These are phyloP conservation scores for Thalassarche chlororhynchos DNA, from an alignment of 2,113 vertebrate species.

Conservation along the genomic window DNA sequence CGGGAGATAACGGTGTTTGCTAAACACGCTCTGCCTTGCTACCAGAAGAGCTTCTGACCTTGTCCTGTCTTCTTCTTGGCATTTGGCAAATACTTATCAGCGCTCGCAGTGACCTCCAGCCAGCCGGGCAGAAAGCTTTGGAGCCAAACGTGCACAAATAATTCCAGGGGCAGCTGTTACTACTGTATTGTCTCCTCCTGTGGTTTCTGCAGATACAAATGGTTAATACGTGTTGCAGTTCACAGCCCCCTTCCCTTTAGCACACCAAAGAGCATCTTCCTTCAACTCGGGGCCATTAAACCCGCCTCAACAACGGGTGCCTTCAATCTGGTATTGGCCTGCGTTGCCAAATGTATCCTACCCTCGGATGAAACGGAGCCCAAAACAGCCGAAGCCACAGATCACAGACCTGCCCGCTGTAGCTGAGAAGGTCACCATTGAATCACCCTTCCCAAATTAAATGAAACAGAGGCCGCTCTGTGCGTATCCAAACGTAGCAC, in stretches of 20 bases:
- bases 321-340: background rate
- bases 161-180: conserved; percentile 66
- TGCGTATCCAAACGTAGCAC: background rate
- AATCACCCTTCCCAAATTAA: background rate
- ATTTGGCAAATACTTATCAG: conserved; percentile 70
- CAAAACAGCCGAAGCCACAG: background rate
- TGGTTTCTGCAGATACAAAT: background rate
- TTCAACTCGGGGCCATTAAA: background rate
- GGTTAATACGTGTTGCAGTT: background rate
- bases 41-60: conserved; percentile 61
- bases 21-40: conserved; percentile 20
- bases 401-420: background rate
- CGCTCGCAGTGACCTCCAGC: conserved; percentile 70
- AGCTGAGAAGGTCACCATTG: background rate
- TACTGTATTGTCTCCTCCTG: conserved; percentile 59
- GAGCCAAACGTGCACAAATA: conserved; percentile 55
- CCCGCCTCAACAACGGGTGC: background rate
- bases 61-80: conserved; percentile 43
- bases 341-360: background rate
- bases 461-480: background rate
- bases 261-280: background rate
- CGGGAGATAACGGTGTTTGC: background rate
- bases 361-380: fast-evolving
- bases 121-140: conserved; percentile 56
- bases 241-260: background rate